These are phyloP conservation scores for Sandelia bainsii DNA, from an alignment of 2,797 vertebrate species.

Conservation along the genomic window DNA sequence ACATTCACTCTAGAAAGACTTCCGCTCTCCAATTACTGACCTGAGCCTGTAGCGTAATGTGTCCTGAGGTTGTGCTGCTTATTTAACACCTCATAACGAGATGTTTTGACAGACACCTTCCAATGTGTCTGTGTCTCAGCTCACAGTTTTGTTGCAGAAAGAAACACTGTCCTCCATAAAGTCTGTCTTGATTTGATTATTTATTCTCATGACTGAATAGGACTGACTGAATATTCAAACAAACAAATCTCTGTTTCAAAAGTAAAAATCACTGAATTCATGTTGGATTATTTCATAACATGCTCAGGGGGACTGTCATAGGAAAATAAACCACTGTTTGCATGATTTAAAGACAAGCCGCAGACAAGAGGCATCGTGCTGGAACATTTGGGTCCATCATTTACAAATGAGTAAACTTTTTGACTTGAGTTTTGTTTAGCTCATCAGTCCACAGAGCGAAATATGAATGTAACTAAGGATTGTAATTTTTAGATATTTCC, in stretches of 20 bases:
- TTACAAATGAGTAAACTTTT: neutral
- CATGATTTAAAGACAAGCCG: slow-evolving; percentile 2
- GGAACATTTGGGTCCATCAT: slow-evolving; percentile 2
- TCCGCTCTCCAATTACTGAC: neutral
- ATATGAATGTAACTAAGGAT: neutral
- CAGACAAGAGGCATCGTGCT: neutral
- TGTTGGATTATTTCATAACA: neutral
- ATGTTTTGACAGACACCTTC: neutral
- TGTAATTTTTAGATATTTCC: neutral
- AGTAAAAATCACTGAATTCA: neutral
- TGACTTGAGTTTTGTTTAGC: neutral
- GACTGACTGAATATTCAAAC: too few species aligned
- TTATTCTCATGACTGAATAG: too few species aligned
- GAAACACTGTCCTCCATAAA: neutral
- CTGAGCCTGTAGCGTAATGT: neutral
- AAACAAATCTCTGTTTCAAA: slow-evolving; percentile 6
- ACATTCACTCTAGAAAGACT: neutral
- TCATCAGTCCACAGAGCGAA: neutral
- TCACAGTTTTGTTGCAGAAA: neutral
- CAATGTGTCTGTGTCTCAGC: neutral
- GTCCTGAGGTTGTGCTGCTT: neutral
- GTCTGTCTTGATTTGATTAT: neutral
- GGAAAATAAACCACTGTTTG: neutral
- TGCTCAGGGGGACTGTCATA: neutral
- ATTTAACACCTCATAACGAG: neutral